Evolutionary conservation across 2,113 vertebrate species (phyloP), one percentile per base, ranked within the genome.

Genomic region (Anseranas semipalmata): DNA sequence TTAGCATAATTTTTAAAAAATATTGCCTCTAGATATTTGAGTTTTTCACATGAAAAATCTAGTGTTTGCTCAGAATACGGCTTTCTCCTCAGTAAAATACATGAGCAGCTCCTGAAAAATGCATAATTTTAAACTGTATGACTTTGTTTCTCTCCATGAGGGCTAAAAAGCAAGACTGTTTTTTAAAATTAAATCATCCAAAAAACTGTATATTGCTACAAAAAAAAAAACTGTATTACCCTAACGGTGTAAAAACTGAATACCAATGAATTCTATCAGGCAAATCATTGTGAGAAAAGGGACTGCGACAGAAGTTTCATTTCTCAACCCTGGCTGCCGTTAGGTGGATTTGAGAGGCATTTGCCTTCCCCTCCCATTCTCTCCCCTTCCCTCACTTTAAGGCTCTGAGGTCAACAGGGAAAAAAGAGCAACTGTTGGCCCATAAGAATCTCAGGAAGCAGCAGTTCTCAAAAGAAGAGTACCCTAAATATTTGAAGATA

Each of bases 1-100:
- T 8, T 46, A 50, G 24, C 0, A 0, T n/a, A 6, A 2, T 28
- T 46, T 65, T 75, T 25, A 11, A 0, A 5, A 68, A 35, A 32
- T 46, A 82, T 9, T 55, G 45, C 13, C 10, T 78, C 35, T n/a
- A 56, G 27, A 30, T 60, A 83, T 27, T 62, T 62, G 16, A n/a
- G 6, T 39, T 83, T 63, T 78, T 67, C 46, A 35, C 25, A 68
- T 28, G 28, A 91, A 84, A 52, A 66, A n/a, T 59, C n/a, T 62
- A 50, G 50, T 32, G 7, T 68, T 79, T 87, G 55, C 24, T 88
- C 16, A 71, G n/a, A 58, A 37, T 30, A 67, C 2, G 35, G 10
- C 12, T 22, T 62, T 18, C 50, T 88, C 14, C 39, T 72, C 81
- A 25, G 50, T 22, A n/a, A 73, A 89, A 86, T 6, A 59, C 5